Evolutionary conservation across 2,888 invertebrate species (phyloP).

Genomic region (Folsomia candida): DNA sequence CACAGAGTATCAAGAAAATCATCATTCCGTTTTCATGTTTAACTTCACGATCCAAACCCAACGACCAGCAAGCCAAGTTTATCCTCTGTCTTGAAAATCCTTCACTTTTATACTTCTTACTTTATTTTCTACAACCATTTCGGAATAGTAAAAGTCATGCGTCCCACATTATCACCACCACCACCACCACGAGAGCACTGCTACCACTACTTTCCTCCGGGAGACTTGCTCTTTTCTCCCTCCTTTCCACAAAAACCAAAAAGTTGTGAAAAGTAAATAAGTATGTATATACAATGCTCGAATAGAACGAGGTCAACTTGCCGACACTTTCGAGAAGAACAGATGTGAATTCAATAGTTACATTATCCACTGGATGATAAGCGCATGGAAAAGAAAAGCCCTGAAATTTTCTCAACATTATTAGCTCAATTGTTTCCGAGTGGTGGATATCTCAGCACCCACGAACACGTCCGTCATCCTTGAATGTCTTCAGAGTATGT

Average conservation of each 20-base stretch:
- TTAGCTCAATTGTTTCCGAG: constrained; percentile 18
- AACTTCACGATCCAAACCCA: not conserved
- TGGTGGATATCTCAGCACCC: no score
- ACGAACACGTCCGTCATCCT: no score
- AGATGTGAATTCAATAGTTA: constrained; percentile 18
- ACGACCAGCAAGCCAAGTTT: not conserved
- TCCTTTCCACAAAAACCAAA: not conserved
- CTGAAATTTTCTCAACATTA: not conserved
- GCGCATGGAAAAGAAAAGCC: constrained; percentile 3
- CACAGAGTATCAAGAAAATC: not conserved
- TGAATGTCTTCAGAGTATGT: no score
- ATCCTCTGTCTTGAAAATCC: not conserved
- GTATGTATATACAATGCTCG: not conserved
- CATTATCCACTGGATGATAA: constrained; percentile 6
- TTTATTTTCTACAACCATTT: constrained; percentile 7
- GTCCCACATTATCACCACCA: not conserved
- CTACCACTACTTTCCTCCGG: not conserved
- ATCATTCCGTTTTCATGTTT: not conserved
- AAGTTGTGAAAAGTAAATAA: not conserved
- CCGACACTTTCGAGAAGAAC: constrained; percentile 16
- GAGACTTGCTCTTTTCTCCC: not conserved
- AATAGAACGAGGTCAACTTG: not conserved
- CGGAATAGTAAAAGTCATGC: not conserved
- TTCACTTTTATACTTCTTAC: not conserved
- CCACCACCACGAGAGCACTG: not conserved